phyloP scores from a whole-genome alignment of 1,140 invertebrate species.

The Drosophila kanapiae region DNA sequence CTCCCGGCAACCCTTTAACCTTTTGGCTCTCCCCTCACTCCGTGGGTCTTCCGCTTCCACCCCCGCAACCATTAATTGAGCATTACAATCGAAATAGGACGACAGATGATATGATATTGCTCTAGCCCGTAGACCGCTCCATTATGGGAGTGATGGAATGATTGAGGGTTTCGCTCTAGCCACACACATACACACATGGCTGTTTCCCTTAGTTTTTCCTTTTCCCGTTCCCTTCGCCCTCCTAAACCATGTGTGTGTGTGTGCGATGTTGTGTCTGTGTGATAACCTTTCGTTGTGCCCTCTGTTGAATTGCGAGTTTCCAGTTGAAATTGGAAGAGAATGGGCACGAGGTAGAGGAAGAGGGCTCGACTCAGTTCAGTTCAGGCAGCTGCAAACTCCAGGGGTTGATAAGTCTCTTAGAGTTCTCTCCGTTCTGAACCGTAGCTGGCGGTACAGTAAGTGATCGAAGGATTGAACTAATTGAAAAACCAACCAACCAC shows the following conservation, averaged over 20 bases:
- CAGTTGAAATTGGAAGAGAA: slow-evolving; percentile 40
- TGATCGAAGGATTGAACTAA: slow-evolving; percentile 21
- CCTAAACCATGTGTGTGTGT: slow-evolving; percentile 10
- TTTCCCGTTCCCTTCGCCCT: slow-evolving; percentile 2
- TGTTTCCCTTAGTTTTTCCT: slow-evolving; percentile 14
- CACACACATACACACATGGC: neutral
- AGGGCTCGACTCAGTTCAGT: slow-evolving; percentile 4
- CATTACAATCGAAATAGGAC: slow-evolving; percentile 35
- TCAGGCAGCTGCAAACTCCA: slow-evolving; percentile 70
- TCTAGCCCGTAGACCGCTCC: slow-evolving; percentile 22
- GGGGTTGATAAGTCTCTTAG: slow-evolving; percentile 53
- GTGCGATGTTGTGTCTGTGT: slow-evolving; percentile 24
- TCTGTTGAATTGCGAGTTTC: slow-evolving; percentile 39
- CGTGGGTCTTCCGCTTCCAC: slow-evolving; percentile 1
- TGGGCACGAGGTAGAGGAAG: slow-evolving; percentile 24
- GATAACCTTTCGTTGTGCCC: slow-evolving; percentile 67
- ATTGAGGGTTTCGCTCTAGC: slow-evolving; percentile 43
- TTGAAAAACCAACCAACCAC: slow-evolving; percentile 9
- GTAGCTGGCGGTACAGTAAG: slow-evolving; percentile 15
- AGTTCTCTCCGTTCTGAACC: slow-evolving; percentile 10
- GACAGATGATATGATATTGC: slow-evolving; percentile 32
- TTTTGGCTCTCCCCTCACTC: neutral
- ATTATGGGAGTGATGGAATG: slow-evolving; percentile 50
- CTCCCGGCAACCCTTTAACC: slow-evolving; percentile 10
- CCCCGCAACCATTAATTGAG: slow-evolving; percentile 37